Evolutionary conservation across 2,888 invertebrate species (phyloP), one percentile per base, ranked within the genome.

Genomic region (Temnothorax rugatulus): DNA sequence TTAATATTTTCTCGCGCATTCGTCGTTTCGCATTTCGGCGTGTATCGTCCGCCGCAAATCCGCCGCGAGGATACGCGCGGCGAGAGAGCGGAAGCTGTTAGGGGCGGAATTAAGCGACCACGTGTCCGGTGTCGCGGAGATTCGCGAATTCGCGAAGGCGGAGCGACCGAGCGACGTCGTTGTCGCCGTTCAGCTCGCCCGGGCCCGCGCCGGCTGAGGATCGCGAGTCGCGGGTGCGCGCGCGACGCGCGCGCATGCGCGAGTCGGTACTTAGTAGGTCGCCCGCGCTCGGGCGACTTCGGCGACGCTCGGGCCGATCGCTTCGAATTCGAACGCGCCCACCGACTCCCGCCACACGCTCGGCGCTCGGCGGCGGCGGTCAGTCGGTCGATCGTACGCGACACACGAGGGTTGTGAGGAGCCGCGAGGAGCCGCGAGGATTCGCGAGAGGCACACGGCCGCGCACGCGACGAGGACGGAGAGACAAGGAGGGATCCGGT

Each of bases 241-340:
- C 50, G 38, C 3, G n/a, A 13, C 50, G 63, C 86, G 89, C 90
- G 79, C 90, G 82, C 85, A 75, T 50, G 82, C 38, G 76, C 61
- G 25, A 59, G 84, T 90, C 92, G 91, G 92, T 91, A 92, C 92
- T 90, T 92, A 91, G 92, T 92, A 92, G 92, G 92, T 92, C 92
- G 92, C 87, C 83, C 25, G 81, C 79, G 84, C 84, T 89, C 88
- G 86, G 88, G 64, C 57, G 76, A 18, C 57, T 63, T 84, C 89
- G 89, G 38, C 13, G 2, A 7, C 3, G 64, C 15, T 86, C 89
- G 90, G 34, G 75, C 38, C 9, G 15, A n/a, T 29, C 88, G 87
- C 68, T 57, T 29, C 82, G 84, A 68, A 89, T 90, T 90, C 90
- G 90, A 90, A 90, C 84, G 89, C 85, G 82, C 66, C 64, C 82